These are phyloP conservation scores for Phenganax marumi DNA, from an alignment of 92 coral and sea anemone genomes.

Conservation along the genomic window DNA sequence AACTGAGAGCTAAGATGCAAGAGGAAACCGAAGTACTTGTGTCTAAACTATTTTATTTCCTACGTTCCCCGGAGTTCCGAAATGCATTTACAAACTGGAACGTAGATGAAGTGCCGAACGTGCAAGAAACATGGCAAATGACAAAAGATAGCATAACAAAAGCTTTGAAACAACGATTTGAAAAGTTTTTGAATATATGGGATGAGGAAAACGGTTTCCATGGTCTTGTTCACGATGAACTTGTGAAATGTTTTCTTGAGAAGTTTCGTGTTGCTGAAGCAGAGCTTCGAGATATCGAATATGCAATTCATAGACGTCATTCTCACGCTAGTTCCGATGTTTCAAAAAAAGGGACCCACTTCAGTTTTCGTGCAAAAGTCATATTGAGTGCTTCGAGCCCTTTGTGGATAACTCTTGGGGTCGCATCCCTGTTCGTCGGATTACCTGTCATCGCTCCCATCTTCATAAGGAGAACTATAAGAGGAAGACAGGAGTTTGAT, in stretches of 20 bases:
- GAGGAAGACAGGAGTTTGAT: background rate
- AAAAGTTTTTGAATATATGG: slow-evolving; percentile 37
- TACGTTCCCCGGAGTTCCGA: slow-evolving; percentile 18
- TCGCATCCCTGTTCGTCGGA: background rate
- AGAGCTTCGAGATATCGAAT: background rate
- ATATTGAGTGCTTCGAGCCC: background rate
- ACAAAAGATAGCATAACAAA: slow-evolving; percentile 17
- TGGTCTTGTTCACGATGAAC: slow-evolving; percentile 28
- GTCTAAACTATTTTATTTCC: background rate
- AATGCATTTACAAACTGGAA: slow-evolving; percentile 41
- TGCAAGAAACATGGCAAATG: slow-evolving; percentile 6
- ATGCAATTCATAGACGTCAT: background rate
- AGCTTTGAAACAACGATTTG: slow-evolving; percentile 13
- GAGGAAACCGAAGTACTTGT: background rate
- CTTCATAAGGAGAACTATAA: background rate
- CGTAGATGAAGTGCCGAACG: slow-evolving; percentile 33
- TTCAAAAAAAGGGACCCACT: background rate
- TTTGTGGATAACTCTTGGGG: slow-evolving; percentile 12
- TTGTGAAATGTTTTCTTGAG: slow-evolving; percentile 39
- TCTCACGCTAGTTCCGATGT: background rate
- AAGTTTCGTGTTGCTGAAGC: slow-evolving; percentile 1
- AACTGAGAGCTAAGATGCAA: slow-evolving; percentile 6
- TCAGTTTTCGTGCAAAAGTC: background rate
- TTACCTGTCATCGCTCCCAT: background rate
- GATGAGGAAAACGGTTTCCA: slow-evolving; percentile 47